These are phyloP conservation scores for Biston betularia DNA, from an alignment of 2,888 invertebrate genomes.

Conservation along the genomic window DNA sequence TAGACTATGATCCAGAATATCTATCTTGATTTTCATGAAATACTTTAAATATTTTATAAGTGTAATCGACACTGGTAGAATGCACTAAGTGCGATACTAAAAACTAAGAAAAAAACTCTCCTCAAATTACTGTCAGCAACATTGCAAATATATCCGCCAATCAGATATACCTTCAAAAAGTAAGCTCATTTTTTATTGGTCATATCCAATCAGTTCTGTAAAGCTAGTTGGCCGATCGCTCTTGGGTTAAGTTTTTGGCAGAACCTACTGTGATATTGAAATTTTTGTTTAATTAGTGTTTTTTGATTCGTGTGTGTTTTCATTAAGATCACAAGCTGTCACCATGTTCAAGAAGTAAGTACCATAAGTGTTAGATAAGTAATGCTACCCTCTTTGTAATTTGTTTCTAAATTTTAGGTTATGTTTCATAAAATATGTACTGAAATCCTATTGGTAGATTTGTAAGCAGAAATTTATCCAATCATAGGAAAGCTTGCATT, in stretches of 20 bases:
- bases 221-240: not conserved
- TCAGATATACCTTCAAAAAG: not conserved
- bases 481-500: not conserved
- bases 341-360: slow-evolving; percentile 85
- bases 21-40: too few relatives aligned
- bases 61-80: too few relatives aligned
- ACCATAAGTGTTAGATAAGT: not conserved
- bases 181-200: not conserved
- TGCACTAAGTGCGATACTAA: too few relatives aligned
- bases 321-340: slow-evolving; percentile 23
- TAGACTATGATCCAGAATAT: too few relatives aligned
- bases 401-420: slow-evolving; percentile 9
- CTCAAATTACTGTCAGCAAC: too few relatives aligned
- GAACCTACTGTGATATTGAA: not conserved
- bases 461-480: slow-evolving; percentile 8
- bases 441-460: slow-evolving; percentile 2
- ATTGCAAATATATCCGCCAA: not conserved
- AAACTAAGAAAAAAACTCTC: too few relatives aligned
- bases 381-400: not conserved
- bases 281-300: slow-evolving; percentile 1
- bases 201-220: not conserved
- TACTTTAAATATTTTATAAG: too few relatives aligned
- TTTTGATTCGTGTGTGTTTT: not conserved
- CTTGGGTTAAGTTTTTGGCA: not conserved
- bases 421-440: not conserved